These are phyloP conservation scores for Sebastes oblongus DNA, from an alignment of 2,797 vertebrate species.

Conservation along the genomic window DNA sequence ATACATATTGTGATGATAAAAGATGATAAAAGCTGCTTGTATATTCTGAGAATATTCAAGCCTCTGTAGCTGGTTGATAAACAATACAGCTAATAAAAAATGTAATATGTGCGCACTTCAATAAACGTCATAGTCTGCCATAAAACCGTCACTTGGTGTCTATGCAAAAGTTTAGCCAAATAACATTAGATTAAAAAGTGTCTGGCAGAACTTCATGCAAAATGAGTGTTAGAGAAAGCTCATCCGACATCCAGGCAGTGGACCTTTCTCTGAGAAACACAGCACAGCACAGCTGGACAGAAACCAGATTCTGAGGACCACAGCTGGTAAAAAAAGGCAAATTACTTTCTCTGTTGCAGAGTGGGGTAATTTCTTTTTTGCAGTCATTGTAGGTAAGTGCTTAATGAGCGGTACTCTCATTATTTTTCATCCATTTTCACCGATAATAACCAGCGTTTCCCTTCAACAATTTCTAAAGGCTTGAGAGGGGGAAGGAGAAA, in stretches of 20 bases:
- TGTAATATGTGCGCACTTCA: not conserved
- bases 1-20: not conserved
- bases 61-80: slow-evolving; percentile 3
- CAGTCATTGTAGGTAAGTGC: slow-evolving; percentile 27
- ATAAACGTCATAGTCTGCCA: not conserved
- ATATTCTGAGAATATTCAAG: slow-evolving; percentile 1
- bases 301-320: slow-evolving; percentile 24
- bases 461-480: not conserved
- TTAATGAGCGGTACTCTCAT: slow-evolving; percentile 8
- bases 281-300: slow-evolving; percentile 6
- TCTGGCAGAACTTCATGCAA: slow-evolving; percentile 49
- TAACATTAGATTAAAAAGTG: slow-evolving; percentile 14
- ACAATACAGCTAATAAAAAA: slow-evolving; percentile 7
- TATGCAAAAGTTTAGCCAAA: slow-evolving; percentile 55
- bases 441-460: not conserved
- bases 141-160: slow-evolving; percentile 16
- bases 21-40: slow-evolving; percentile 15
- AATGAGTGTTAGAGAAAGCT: slow-evolving; percentile 17
- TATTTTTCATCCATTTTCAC: not conserved
- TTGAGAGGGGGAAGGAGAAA: slow-evolving; percentile 12
- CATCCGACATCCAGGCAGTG: not conserved
- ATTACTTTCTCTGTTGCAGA: not conserved
- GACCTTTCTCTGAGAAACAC: slow-evolving; percentile 13
- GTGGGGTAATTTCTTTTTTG: not conserved
- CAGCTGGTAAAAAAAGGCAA: not conserved